Evolutionary conservation across 2,113 vertebrate species (phyloP), one percentile per base, ranked within the genome.

Genomic region (Platanista minor): DNA sequence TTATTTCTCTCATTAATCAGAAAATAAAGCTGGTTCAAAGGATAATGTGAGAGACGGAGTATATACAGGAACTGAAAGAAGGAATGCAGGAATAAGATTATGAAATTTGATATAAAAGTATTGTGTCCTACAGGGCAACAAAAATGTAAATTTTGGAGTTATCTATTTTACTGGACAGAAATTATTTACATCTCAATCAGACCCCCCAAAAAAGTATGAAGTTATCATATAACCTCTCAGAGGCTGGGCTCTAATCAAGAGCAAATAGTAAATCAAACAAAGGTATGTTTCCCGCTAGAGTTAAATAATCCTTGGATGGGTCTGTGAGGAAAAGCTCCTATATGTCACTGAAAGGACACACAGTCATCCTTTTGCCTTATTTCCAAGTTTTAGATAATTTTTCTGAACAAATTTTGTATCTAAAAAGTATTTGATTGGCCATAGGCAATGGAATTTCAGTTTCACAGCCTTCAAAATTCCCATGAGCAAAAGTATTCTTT

Each of bases 131-230:
- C 29, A 74, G 54, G 90, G 33, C 6, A 84, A 87, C 49, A 81
- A 85, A 90, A 90, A 52, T 66, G 66, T 67, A 81, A 84, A 36
- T 33, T 90, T 95, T 64, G 54, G 43, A 57, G 21, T 67, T 94
- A 82, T 81, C 71, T 88, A 52, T 74, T 90, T 78, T 64, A 36
- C 23, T 74, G 27, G 41, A 90, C 6, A 74, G 75, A 95, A 96
- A 96, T 90, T 49, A 94, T 95, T 95, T 88, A 64, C 49, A 64
- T 87, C 36, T 96, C 57, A 94, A 62, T n/a, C 23, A 97, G 27
- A 92, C 21, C 8, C 54, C 67, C 8, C 54, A 67, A 39, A 96
- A 94, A 75, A 54, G 9, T 8, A 52, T 82, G 61, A 77, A 82
- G 54, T 96, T 52, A 66, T 74, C 43, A 66, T 29, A 90, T 46